Conservation (phyloP, 2,888 invertebrate genomes). For the Nudaria mundana region DNA sequence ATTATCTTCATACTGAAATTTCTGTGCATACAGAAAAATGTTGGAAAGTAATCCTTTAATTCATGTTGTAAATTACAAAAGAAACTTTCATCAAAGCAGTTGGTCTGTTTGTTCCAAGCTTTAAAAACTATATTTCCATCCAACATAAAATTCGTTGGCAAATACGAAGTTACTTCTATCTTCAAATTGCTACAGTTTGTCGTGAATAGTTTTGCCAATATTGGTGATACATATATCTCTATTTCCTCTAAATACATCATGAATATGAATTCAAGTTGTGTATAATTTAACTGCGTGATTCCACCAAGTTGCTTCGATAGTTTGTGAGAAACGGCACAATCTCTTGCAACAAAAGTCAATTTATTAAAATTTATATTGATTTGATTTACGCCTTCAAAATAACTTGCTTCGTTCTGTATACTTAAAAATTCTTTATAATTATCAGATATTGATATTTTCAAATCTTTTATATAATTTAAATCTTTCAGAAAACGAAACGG, state of each 20-base stretch:
- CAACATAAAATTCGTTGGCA: constrained; percentile 40
- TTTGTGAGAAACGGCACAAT: constrained; percentile 40
- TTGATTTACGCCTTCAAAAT: not conserved
- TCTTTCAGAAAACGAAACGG: constrained; percentile 40
- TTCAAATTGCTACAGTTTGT: constrained; percentile 34
- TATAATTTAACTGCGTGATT: constrained; percentile 36
- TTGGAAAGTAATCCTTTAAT: constrained; percentile 43
- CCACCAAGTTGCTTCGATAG: constrained; percentile 33
- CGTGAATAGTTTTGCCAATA: constrained; percentile 32
- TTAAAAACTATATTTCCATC: constrained; percentile 46
- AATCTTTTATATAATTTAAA: constrained; percentile 26
- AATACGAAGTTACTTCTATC: constrained; percentile 26
- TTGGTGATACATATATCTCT: constrained; percentile 40
- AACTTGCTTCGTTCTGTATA: constrained; percentile 12
- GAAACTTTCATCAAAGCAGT: constrained; percentile 36
- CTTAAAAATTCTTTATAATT: constrained; percentile 37
- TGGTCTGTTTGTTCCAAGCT: constrained; percentile 42
- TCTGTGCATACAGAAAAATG: constrained; percentile 42
- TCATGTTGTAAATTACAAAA: constrained; percentile 29
- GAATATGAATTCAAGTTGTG: constrained; percentile 43
- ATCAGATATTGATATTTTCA: constrained; percentile 42
- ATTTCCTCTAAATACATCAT: constrained; percentile 46
- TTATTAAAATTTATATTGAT: constrained; percentile 26
- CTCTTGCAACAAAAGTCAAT: constrained; percentile 34
- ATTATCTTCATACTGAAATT: constrained; percentile 32